Conservation (phyloP, 30 jellyfish, hydroid and myxozoan genomes). For the Turritopsis dohrnii region DNA sequence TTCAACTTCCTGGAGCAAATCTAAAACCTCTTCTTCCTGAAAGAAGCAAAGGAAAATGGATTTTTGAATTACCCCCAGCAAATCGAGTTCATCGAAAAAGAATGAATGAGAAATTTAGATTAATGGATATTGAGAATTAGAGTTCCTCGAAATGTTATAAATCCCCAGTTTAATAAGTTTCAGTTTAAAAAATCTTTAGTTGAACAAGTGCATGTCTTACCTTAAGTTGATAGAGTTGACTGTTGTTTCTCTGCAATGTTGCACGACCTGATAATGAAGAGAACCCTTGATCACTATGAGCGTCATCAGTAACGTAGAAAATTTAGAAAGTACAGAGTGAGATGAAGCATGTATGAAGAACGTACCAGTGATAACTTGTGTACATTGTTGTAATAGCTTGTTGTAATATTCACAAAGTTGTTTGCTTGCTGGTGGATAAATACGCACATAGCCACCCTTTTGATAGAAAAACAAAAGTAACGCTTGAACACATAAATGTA, state of each 20-base stretch:
- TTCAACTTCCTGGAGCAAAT: slow-evolving; percentile 74
- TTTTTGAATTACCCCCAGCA: too few species aligned
- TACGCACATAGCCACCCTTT: slow-evolving; percentile 68
- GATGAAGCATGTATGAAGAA: too few species aligned
- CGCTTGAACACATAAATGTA: not conserved
- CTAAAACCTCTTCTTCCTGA: slow-evolving; percentile 75
- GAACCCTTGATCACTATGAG: not conserved
- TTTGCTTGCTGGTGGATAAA: slow-evolving; percentile 60
- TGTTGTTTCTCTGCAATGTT: not conserved
- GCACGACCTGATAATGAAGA: not conserved
- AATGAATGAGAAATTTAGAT: too few species aligned
- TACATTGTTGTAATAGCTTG: slow-evolving; percentile 37
- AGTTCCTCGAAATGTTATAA: too few species aligned
- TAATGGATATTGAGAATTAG: too few species aligned
- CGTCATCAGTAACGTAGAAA: slow-evolving; percentile 7
- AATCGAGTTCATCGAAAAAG: too few species aligned
- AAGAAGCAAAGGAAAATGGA: not conserved
- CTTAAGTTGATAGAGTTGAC: slow-evolving; percentile 2
- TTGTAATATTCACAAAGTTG: slow-evolving; percentile 40
- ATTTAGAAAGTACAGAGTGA: not conserved
- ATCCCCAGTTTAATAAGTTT: too few species aligned
- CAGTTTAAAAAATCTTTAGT: too few species aligned
- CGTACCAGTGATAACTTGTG: slow-evolving; percentile 64
- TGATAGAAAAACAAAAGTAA: not conserved
- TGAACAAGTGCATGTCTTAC: too few species aligned